phyloP scores from a whole-genome alignment of 2,797 vertebrate genomes.

The Nyctalus aviator region DNA sequence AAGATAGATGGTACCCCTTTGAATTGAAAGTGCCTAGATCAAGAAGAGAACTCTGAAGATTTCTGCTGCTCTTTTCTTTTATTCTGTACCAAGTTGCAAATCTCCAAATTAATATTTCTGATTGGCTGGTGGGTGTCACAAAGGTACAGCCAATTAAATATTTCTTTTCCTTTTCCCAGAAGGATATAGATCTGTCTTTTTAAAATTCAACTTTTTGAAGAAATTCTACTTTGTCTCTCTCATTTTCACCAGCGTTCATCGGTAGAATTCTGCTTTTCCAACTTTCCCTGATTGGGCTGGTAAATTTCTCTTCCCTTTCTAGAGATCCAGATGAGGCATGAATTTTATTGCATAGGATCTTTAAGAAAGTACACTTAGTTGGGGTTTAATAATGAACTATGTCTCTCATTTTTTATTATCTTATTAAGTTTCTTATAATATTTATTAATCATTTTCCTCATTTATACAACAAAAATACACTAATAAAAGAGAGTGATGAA shows the following conservation, averaged over 20 bases:
- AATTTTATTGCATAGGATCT: not conserved
- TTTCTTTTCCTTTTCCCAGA: not conserved
- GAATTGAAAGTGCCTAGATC: not conserved
- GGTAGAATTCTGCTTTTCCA: not conserved
- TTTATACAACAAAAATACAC: not conserved
- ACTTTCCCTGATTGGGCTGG: not conserved
- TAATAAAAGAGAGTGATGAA: no score
- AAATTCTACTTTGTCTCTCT: not conserved
- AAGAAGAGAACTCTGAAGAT: not conserved
- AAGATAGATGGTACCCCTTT: not conserved
- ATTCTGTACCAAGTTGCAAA: not conserved
- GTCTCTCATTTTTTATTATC: not conserved
- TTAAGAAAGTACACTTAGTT: not conserved
- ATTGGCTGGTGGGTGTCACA: no score
- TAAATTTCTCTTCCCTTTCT: not conserved
- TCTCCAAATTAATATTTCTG: not conserved
- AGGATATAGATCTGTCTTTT: not conserved
- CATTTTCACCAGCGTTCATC: not conserved
- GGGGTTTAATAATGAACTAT: not conserved
- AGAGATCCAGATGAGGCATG: not conserved
- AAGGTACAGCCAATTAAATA: not conserved
- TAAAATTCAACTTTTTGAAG: not conserved
- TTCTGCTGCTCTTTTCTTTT: constrained; percentile 2
- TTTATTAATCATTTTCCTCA: not conserved
- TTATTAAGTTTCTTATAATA: not conserved